A percentile compares a stretch with the other conserved stretches of the same genome.
phyloP scores from a whole-genome alignment of 2,888 invertebrate genomes.

The Camptogramma bilineatum region DNA sequence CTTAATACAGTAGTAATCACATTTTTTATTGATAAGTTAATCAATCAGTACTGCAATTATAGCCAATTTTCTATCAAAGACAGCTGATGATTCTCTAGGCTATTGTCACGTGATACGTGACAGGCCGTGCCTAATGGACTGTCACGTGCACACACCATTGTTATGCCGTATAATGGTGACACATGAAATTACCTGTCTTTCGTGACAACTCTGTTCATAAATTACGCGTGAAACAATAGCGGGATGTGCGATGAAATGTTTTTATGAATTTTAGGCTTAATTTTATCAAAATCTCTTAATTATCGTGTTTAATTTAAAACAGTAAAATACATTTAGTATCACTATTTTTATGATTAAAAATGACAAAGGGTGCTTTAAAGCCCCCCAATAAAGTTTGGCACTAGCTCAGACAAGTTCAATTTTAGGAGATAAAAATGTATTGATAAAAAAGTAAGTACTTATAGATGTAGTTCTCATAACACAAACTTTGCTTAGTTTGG shows the following conservation, averaged over 20 bases:
- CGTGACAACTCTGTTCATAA: constrained; percentile 62
- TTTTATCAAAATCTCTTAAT: no score
- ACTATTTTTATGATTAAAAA: no score
- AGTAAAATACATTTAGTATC: no score
- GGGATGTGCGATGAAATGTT: constrained; percentile 23
- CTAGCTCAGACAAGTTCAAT: no score
- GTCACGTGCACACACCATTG: constrained; percentile 75
- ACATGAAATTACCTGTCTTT: constrained; percentile 77
- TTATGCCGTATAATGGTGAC: constrained; percentile 67
- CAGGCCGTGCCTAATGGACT: constrained; percentile 71
- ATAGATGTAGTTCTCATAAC: no score
- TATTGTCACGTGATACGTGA: constrained; percentile 42
- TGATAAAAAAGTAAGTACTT: no score
- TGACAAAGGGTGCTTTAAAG: no score
- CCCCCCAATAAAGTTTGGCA: no score
- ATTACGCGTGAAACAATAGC: constrained; percentile 58
- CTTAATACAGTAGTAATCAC: no score
- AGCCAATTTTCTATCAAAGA: constrained; percentile 23
- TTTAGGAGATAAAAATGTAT: no score
- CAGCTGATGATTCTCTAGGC: constrained; percentile 17
- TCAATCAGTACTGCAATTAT: constrained; percentile 10
- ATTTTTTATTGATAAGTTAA: neutral
- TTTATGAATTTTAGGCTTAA: constrained; percentile 2
- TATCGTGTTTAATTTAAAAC: no score
- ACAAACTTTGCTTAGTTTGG: no score